These are phyloP conservation scores for Octodonta nipae DNA, from an alignment of 2,888 invertebrate genomes.

Conservation along the genomic window DNA sequence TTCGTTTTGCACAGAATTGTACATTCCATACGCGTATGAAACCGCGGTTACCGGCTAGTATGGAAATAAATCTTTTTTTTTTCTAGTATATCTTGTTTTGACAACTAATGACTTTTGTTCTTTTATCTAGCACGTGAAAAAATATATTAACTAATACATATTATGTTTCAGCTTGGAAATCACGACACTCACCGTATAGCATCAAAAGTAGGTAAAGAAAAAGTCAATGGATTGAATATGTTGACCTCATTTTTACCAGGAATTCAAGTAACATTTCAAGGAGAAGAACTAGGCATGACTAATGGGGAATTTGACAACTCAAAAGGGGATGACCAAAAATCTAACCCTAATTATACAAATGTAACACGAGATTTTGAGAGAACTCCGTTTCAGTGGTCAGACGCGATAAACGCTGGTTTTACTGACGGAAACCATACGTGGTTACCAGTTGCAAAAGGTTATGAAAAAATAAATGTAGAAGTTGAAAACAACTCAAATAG, in stretches of 20 bases:
- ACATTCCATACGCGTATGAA: no score
- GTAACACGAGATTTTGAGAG: neutral
- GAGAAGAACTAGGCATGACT: constrained; percentile 67
- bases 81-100: no score
- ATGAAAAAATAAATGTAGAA: neutral
- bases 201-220: constrained; percentile 46
- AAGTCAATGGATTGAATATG: constrained; percentile 72
- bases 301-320: neutral
- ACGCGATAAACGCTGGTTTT: neutral
- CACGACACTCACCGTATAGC: constrained; percentile 60
- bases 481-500: neutral
- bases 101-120: no score
- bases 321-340: neutral
- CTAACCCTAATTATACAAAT: no score
- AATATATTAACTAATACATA: no score
- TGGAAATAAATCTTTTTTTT: no score
- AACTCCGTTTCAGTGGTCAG: neutral
- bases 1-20: no score
- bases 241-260: constrained; percentile 68
- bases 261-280: constrained; percentile 73
- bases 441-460: neutral
- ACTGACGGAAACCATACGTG: neutral
- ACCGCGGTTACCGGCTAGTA: no score
- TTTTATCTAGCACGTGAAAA: no score
- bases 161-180: constrained; percentile 47